Conservation (phyloP, 2,113 vertebrate species). For the Leucopsar rothschildi region DNA sequence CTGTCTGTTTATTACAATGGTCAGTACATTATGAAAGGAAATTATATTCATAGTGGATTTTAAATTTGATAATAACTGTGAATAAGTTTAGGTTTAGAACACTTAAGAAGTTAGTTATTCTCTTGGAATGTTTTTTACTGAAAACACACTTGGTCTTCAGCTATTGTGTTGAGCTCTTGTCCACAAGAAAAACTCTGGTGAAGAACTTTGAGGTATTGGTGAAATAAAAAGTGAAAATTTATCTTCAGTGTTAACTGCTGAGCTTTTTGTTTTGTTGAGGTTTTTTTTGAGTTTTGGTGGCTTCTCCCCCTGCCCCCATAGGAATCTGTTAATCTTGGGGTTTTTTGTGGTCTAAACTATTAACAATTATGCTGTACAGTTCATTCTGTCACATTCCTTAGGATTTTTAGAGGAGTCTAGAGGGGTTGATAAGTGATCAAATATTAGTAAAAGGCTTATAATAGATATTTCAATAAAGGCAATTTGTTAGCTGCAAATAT, state of each 20-base stretch:
- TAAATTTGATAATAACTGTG: neutral
- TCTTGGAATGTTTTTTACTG: neutral
- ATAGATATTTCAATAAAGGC: neutral
- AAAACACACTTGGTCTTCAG: neutral
- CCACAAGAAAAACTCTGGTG: neutral
- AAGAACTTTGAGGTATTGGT: neutral
- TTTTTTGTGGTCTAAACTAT: neutral
- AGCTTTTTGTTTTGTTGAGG: neutral
- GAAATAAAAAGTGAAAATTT: neutral
- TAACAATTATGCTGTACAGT: neutral
- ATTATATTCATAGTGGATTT: neutral
- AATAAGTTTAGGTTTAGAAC: neutral
- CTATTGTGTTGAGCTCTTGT: neutral
- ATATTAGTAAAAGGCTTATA: neutral
- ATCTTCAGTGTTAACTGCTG: neutral
- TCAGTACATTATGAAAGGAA: neutral
- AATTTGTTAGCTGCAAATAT: neutral
- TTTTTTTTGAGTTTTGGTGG: neutral
- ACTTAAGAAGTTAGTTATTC: neutral
- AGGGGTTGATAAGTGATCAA: neutral
- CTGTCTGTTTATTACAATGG: neutral
- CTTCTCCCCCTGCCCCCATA: rapidly evolving
- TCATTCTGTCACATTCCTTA: neutral
- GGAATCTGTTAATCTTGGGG: neutral
- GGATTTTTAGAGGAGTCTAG: neutral